These are phyloP conservation scores for Albula glossodonta DNA, from an alignment of 2,113 vertebrate species.

Conservation along the genomic window DNA sequence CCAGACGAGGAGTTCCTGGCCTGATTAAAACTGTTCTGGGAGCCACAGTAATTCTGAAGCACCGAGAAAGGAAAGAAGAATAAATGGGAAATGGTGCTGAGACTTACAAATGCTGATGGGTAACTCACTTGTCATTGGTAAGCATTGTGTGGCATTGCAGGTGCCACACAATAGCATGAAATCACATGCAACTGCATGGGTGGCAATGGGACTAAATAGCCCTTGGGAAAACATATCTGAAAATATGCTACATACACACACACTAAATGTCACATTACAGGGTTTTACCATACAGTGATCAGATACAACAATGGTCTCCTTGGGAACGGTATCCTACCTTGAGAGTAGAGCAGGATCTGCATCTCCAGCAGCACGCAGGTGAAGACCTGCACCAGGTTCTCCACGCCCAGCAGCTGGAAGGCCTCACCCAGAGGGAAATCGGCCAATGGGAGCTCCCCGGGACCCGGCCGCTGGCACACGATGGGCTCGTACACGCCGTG, in stretches of 20 bases:
- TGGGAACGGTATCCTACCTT: conserved; percentile 73
- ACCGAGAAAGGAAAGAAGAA: too few species aligned
- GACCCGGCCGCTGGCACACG: conserved; percentile 89
- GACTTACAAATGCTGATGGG: too few species aligned
- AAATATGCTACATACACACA: too few species aligned
- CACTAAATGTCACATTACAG: not conserved
- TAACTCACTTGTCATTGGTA: too few species aligned
- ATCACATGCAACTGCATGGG: too few species aligned
- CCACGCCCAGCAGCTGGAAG: conserved; percentile 86
- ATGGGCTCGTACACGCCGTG: conserved; percentile 92
- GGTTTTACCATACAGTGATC: not conserved
- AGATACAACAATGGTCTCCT: not conserved
- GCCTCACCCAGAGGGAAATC: conserved; percentile 89
- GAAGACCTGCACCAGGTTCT: conserved; percentile 93
- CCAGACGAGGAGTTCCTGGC: not conserved
- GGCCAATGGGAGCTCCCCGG: conserved; percentile 83
- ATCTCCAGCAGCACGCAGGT: conserved; percentile 96
- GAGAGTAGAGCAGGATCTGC: conserved; percentile 94
- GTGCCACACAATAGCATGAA: too few species aligned
- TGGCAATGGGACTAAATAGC: too few species aligned
- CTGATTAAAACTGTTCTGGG: not conserved
- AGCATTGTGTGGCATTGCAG: too few species aligned
- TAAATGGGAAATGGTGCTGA: too few species aligned
- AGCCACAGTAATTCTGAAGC: not conserved
- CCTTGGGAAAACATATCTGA: too few species aligned